These are phyloP conservation scores for Meloidogyne exigua DNA, from an alignment of 1,140 invertebrate genomes.

Conservation along the genomic window DNA sequence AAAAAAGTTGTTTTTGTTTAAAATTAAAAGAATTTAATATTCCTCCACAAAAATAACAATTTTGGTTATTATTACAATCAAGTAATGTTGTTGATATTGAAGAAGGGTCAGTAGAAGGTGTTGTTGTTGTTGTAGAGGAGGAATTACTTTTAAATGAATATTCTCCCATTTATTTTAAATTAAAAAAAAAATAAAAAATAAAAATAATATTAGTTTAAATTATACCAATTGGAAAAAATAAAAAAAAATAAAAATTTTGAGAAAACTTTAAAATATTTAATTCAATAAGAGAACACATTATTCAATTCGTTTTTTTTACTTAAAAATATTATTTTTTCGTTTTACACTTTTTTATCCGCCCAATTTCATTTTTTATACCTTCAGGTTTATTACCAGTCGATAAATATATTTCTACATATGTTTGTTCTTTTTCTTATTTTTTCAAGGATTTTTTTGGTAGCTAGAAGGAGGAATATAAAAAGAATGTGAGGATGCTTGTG, in stretches of 20 bases:
- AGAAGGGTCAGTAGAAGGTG: neutral
- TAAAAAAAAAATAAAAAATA: no score
- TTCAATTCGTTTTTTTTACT: neutral
- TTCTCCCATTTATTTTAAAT: neutral
- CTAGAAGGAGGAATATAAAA: neutral
- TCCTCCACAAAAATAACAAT: neutral
- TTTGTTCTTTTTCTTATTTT: neutral
- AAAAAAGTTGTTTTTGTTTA: neutral
- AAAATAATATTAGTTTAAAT: no score
- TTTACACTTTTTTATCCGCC: neutral
- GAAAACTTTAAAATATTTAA: neutral
- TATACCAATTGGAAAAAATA: neutral
- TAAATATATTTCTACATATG: neutral
- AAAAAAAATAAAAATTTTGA: neutral
- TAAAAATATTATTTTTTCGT: neutral
- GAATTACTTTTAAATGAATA: neutral
- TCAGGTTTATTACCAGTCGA: constrained; percentile 3
- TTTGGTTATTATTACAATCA: neutral
- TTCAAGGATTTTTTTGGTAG: neutral
- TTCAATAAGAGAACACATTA: constrained; percentile 3
- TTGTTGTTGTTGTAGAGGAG: neutral
- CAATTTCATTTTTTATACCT: neutral
- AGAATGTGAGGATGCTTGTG: neutral
- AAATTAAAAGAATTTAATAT: neutral
- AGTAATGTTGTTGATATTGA: neutral